These are phyloP conservation scores for Acipenser oxyrinchus DNA, from an alignment of 2,797 vertebrate genomes.

Conservation along the genomic window DNA sequence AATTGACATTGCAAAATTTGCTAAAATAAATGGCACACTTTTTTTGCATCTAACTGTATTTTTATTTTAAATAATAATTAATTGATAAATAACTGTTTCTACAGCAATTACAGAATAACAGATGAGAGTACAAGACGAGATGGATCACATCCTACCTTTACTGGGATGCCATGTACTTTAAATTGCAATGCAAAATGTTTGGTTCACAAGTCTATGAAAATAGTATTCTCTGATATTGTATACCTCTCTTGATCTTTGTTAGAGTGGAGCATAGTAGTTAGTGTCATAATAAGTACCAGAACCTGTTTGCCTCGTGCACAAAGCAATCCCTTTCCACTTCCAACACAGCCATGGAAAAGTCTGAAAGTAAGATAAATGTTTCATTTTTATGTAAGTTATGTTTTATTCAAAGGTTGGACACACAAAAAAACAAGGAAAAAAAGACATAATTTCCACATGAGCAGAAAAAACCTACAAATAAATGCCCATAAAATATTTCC, in stretches of 20 bases:
- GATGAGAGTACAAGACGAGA: too few relatives aligned
- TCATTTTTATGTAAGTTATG: slow-evolving; percentile 2
- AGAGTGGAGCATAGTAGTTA: background rate
- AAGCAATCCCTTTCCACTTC: background rate
- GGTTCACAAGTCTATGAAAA: background rate
- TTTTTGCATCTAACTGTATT: too few relatives aligned
- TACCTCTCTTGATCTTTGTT: background rate
- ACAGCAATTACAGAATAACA: too few relatives aligned
- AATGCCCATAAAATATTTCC: slow-evolving; percentile 31
- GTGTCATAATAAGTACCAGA: background rate
- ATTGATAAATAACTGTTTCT: too few relatives aligned
- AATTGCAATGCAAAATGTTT: background rate
- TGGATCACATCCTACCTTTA: too few relatives aligned
- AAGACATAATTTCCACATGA: slow-evolving; percentile 25
- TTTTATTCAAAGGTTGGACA: background rate
- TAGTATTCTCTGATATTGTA: background rate
- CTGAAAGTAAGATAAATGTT: background rate
- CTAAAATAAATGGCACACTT: too few relatives aligned
- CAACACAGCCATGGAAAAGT: background rate
- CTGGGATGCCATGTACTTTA: background rate
- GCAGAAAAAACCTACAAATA: slow-evolving; percentile 26
- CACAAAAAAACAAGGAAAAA: background rate
- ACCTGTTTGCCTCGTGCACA: background rate
- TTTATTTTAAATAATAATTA: too few relatives aligned
- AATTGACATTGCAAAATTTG: too few relatives aligned